phyloP scores from a whole-genome alignment of 1,140 invertebrate genomes.

The Sitodiplosis mosellana region DNA sequence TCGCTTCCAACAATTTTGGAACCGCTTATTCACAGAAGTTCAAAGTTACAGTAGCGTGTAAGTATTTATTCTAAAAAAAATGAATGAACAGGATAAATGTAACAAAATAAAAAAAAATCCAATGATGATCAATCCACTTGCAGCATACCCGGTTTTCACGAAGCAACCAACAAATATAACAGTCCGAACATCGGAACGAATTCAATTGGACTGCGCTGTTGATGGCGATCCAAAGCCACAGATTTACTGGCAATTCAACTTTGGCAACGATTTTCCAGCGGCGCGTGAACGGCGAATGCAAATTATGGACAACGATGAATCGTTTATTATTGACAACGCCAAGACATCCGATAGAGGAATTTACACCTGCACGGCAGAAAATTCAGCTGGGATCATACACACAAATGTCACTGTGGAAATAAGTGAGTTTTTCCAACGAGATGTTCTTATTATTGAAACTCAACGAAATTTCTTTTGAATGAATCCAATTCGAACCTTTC shows the following conservation, averaged over 20 bases:
- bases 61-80: conserved; percentile 11
- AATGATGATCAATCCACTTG: no score
- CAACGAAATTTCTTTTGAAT: no score
- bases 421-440: conserved; percentile 31
- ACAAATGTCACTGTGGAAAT: conserved; percentile 78
- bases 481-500: no score
- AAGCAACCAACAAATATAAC: conserved; percentile 73
- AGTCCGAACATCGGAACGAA: conserved; percentile 67
- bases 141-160: conserved; percentile 70
- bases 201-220: conserved; percentile 77
- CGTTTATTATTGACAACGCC: conserved; percentile 81
- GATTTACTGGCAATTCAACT: conserved; percentile 86
- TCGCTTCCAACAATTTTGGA: conserved; percentile 76
- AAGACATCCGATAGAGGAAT: conserved; percentile 74
- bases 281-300: conserved; percentile 82
- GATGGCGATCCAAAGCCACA: conserved; percentile 72
- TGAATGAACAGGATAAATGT: no score
- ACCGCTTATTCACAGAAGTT: conserved; percentile 76
- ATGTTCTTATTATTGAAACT: conserved; percentile 11
- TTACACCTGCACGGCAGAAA: conserved; percentile 87
- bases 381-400: conserved; percentile 69
- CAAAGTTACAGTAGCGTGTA: conserved; percentile 65
- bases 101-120: no score
- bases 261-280: conserved; percentile 87
- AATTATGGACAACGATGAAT: conserved; percentile 78